Percentiles rank a stretch among this genome's conserved stretches.
Evolutionary conservation across 2,797 vertebrate genomes (phyloP).

Genomic region (Denticeps clupeoides): DNA sequence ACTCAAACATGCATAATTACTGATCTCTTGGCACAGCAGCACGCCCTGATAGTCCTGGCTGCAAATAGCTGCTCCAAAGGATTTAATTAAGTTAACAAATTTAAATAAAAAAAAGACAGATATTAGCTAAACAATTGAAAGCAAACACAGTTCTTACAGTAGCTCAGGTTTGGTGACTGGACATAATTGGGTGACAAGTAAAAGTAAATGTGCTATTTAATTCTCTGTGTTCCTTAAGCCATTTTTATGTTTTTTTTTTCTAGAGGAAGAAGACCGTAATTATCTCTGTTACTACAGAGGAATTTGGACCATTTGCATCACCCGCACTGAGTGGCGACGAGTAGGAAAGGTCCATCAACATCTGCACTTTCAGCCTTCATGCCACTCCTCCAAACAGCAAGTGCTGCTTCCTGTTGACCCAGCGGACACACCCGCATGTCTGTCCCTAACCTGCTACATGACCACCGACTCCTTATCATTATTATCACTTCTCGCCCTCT

Average conservation of each 20-base stretch:
- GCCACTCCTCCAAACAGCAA: conserved; percentile 20
- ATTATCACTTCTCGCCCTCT: too few relatives aligned
- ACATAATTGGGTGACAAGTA: too few relatives aligned
- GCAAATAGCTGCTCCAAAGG: conserved; percentile 29
- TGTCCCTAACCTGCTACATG: background rate
- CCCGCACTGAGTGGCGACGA: too few relatives aligned
- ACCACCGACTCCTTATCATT: too few relatives aligned
- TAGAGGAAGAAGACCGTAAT: conserved; percentile 44
- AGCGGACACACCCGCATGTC: background rate
- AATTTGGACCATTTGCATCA: too few relatives aligned
- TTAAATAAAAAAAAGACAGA: background rate
- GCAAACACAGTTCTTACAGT: too few relatives aligned
- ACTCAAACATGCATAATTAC: conserved; percentile 45
- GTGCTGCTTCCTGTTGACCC: conserved; percentile 21
- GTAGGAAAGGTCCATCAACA: too few relatives aligned
- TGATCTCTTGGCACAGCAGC: conserved; percentile 32
- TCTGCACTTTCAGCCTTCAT: conserved; percentile 20
- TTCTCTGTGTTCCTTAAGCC: background rate
- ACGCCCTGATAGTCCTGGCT: conserved; percentile 10
- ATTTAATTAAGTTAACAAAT: conserved; percentile 20
- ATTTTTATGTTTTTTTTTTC: conserved; percentile 26
- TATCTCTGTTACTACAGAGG: conserved; percentile 35
- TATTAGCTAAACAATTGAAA: conserved; percentile 26
- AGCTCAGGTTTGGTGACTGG: conserved; percentile 27
- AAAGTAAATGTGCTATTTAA: conserved; percentile 7